phyloP scores from a whole-genome alignment of 2,888 invertebrate genomes.

The Caenorhabditis angaria region DNA sequence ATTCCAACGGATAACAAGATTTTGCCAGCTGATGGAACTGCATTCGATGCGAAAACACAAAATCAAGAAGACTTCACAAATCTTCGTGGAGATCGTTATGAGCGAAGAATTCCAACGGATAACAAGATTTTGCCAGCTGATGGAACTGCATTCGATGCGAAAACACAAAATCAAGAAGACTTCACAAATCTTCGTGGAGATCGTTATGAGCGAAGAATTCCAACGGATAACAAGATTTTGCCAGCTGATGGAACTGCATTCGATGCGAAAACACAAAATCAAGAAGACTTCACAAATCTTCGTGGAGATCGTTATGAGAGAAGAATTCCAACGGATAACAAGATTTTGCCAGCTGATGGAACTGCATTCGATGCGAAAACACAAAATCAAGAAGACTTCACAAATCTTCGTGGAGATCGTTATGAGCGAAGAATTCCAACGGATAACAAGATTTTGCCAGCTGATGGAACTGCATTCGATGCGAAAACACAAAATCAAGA shows the following conservation, averaged over 20 bases:
- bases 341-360: slow-evolving; percentile 26
- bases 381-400: slow-evolving; percentile 41
- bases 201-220: slow-evolving; percentile 24
- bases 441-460: slow-evolving; percentile 54
- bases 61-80: slow-evolving; percentile 27
- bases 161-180: slow-evolving; percentile 35
- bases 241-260: slow-evolving; percentile 26
- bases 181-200: slow-evolving; percentile 25
- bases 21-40: slow-evolving; percentile 11
- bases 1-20: slow-evolving; percentile 12
- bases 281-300: slow-evolving; percentile 27
- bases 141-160: slow-evolving; percentile 33
- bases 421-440: slow-evolving; percentile 42
- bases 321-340: slow-evolving; percentile 42
- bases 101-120: slow-evolving; percentile 19
- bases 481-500: slow-evolving; percentile 36
- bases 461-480: slow-evolving; percentile 45
- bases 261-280: slow-evolving; percentile 27
- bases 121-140: slow-evolving; percentile 38
- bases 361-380: slow-evolving; percentile 30
- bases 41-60: slow-evolving; percentile 32
- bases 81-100: slow-evolving; percentile 26
- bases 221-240: slow-evolving; percentile 29
- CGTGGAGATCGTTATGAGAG: slow-evolving; percentile 49
- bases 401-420: slow-evolving; percentile 43